Evolutionary conservation across 2,888 invertebrate genomes (phyloP).

Genomic region (Alsophila aescularia): DNA sequence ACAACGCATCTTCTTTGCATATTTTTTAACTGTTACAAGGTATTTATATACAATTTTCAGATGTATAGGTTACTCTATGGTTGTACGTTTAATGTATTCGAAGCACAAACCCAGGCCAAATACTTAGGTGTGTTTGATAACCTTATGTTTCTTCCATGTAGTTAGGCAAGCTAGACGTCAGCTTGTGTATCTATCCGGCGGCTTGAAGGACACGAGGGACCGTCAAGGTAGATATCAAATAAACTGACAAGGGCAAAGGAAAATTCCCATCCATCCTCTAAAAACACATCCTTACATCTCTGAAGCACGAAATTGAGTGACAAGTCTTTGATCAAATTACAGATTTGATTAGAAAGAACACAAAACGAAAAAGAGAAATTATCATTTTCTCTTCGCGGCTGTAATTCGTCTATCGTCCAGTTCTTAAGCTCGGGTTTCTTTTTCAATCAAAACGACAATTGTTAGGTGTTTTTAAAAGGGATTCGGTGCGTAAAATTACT

Average conservation of each 20-base stretch:
- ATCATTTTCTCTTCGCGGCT: not conserved
- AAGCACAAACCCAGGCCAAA: too few species aligned
- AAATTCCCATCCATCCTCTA: conserved; percentile 5
- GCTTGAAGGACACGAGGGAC: not conserved
- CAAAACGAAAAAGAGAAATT: not conserved
- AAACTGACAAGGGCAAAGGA: not conserved
- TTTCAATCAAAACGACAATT: conserved; percentile 33
- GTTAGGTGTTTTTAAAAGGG: conserved; percentile 21
- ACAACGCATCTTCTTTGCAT: too few species aligned
- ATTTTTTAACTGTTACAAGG: too few species aligned
- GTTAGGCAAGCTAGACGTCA: not conserved
- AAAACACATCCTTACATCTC: not conserved
- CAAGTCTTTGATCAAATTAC: conserved; percentile 9
- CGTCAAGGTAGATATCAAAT: not conserved
- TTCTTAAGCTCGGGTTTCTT: conserved; percentile 22
- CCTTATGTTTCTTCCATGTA: not conserved
- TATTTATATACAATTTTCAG: too few species aligned
- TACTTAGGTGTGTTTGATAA: not conserved
- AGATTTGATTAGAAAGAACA: not conserved
- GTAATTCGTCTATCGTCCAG: conserved; percentile 12
- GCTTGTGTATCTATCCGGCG: not conserved
- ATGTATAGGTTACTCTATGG: too few species aligned
- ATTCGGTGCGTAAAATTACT: conserved; percentile 37
- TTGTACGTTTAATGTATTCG: too few species aligned
- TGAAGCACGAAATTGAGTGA: conserved; percentile 9